Base-by-base conservation (phyloP, 2,797 vertebrate genomes). In the Rhinophrynus dorsalis region DNA sequence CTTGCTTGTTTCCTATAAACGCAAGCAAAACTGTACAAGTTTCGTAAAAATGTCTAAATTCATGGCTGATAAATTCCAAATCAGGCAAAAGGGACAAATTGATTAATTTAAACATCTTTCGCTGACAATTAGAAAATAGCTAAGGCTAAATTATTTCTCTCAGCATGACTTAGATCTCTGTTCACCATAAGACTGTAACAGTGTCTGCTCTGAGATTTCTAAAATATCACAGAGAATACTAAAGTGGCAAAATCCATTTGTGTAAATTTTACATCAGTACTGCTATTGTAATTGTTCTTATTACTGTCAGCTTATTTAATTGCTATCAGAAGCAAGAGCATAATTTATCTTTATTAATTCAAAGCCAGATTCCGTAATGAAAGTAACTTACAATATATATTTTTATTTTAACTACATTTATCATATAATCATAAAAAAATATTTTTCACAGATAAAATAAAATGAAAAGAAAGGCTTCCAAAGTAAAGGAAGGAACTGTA, bases 291-390 rank as follows among this genome's bases (percentile, higher is more conserved):
- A 65, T 65, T 72, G 61, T 72, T 72, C 60, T 65, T 72, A 58
- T 65, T 72, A 65, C 68, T 58, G 52, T 45, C 68, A 72, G 54
- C 64, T 50, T 65, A 65, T 65, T 48, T 72, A 72, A 72, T 72
- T 72, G 68, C 52, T 72, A 65, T 51, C 58, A 58, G 65, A 72
- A 65, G 52, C 52, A 33, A 50, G 26, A 24, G 44, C 45, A 59
- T 65, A 65, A 72, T 72, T 65, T 65, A 65, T 72, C 52, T 58
- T 65, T 58, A 72, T 72, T 65, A 71, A 64, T 64, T 71, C 60
- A 65, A 63, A 27, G 38, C 30, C 40, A 50, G 52, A 48, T 71
- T 71, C 38, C 37, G 35, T 59, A 63, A 42, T 38, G 42, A 45
- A 62, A 57, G 26, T 65, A 48, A 44, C 52, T 52, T 68, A 29